phyloP scores from a whole-genome alignment of 2,888 invertebrate species.

The Flabesymbios commensalis region DNA sequence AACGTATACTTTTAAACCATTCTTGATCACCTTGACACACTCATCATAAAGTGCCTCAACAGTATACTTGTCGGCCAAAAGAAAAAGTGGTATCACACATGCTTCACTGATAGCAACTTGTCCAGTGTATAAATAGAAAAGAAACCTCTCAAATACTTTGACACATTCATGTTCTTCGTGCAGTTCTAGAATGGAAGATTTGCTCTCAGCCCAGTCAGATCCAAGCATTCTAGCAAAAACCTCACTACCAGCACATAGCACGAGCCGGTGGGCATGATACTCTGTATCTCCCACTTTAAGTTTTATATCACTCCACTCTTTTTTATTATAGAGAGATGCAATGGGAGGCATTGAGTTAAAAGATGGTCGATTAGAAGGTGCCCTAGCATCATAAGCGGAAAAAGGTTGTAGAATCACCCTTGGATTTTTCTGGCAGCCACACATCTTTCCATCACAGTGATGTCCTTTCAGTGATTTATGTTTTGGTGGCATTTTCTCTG shows the following conservation, averaged over 20 bases:
- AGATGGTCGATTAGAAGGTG: slow-evolving; percentile 16
- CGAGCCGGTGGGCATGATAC: slow-evolving; percentile 31
- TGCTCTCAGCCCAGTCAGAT: slow-evolving; percentile 25
- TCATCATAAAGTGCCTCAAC: slow-evolving; percentile 48
- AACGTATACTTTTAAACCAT: slow-evolving; percentile 33
- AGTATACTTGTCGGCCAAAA: slow-evolving; percentile 54
- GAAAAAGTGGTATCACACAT: slow-evolving; percentile 52
- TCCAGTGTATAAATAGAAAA: slow-evolving; percentile 58
- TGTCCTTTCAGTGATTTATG: too few relatives aligned
- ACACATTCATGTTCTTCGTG: slow-evolving; percentile 52
- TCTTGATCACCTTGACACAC: slow-evolving; percentile 42
- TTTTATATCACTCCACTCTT: slow-evolving; percentile 31
- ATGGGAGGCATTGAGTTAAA: slow-evolving; percentile 27
- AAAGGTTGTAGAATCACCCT: slow-evolving; percentile 30
- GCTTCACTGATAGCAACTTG: slow-evolving; percentile 53
- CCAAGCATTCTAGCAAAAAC: slow-evolving; percentile 32
- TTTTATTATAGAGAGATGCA: slow-evolving; percentile 31
- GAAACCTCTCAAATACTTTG: slow-evolving; percentile 51
- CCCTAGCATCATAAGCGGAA: slow-evolving; percentile 13
- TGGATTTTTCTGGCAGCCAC: slow-evolving; percentile 21
- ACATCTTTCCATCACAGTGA: too few relatives aligned
- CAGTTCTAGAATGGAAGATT: slow-evolving; percentile 10
- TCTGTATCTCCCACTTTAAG: slow-evolving; percentile 25
- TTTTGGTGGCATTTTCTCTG: too few relatives aligned
- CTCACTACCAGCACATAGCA: slow-evolving; percentile 33